These are phyloP conservation scores for Danio rerio DNA, from an alignment of 2,113 vertebrate species.

Conservation along the genomic window DNA sequence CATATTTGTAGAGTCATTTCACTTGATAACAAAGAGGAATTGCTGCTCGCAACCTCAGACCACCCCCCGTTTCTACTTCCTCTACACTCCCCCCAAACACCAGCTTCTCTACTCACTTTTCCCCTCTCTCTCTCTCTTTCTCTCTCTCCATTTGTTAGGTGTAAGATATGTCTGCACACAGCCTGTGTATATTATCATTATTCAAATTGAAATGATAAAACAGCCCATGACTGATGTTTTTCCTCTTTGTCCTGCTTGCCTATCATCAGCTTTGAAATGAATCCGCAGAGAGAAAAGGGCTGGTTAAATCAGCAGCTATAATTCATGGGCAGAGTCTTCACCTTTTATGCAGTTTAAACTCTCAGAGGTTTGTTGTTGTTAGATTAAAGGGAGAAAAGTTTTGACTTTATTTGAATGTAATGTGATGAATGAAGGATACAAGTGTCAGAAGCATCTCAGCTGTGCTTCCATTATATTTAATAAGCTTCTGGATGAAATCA, in stretches of 20 bases:
- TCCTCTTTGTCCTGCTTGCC: slow-evolving; percentile 11
- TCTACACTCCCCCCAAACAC: slow-evolving; percentile 11
- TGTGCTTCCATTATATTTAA: slow-evolving; percentile 74
- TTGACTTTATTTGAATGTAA: slow-evolving; percentile 64
- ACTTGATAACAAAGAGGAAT: slow-evolving; percentile 99
- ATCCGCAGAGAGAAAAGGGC: slow-evolving; percentile 18
- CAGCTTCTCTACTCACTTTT: slow-evolving; percentile 51
- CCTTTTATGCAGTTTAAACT: slow-evolving; percentile 16
- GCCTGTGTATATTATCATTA: slow-evolving; percentile 55
- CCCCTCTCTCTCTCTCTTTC: slow-evolving; percentile 55
- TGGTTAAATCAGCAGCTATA: slow-evolving; percentile 34
- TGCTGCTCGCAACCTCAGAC: slow-evolving; percentile 82
- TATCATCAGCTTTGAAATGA: slow-evolving; percentile 43
- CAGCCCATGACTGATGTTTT: slow-evolving; percentile 54
- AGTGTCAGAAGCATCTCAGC: slow-evolving; percentile 58
- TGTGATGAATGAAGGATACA: slow-evolving; percentile 6
- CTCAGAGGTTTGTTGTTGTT: slow-evolving; percentile 6
- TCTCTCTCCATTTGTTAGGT: slow-evolving; percentile 61
- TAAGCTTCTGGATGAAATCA: slow-evolving; percentile 64
- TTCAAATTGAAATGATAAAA: slow-evolving; percentile 61
- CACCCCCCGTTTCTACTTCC: slow-evolving; percentile 55
- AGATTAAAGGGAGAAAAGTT: slow-evolving; percentile 16
- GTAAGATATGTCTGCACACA: slow-evolving; percentile 60
- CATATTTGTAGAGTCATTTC: slow-evolving; percentile 99
- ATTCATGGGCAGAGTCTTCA: slow-evolving; percentile 28